Percentiles rank a stretch among this genome's conserved stretches.
These are phyloP conservation scores for Harlomillsia oculata DNA, from an alignment of 1,140 invertebrate species.

Conservation along the genomic window DNA sequence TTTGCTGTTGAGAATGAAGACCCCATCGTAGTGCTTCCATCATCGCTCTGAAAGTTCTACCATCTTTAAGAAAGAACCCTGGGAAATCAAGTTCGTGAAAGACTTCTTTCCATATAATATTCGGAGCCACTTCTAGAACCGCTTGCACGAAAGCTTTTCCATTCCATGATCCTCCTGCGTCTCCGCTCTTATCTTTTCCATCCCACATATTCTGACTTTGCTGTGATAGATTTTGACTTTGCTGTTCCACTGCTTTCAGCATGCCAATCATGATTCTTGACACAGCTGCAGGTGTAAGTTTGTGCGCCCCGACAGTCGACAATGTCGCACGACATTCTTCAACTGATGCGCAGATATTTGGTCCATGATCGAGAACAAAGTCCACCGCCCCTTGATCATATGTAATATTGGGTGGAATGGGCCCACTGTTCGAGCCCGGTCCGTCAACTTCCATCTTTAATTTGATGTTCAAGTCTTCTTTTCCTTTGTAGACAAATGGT, in stretches of 20 bases:
- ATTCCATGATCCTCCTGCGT: conserved; percentile 65
- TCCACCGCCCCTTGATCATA: conserved; percentile 45
- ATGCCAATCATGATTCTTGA: conserved; percentile 77
- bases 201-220: conserved; percentile 44
- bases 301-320: conserved; percentile 47
- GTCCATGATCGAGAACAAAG: conserved; percentile 80
- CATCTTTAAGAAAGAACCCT: conserved; percentile 78
- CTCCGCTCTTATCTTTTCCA: conserved; percentile 34
- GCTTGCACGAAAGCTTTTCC: conserved; percentile 83
- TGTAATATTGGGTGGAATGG: conserved; percentile 12
- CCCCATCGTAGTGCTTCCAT: conserved; percentile 69
- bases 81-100: conserved; percentile 79
- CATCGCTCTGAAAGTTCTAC: conserved; percentile 68
- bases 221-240: conserved; percentile 48
- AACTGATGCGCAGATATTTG: conserved; percentile 69
- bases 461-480: not conserved
- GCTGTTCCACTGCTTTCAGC: conserved; percentile 64
- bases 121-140: conserved; percentile 75
- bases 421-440: not conserved
- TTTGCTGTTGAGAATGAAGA: conserved; percentile 57
- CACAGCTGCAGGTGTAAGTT: conserved; percentile 64
- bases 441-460: conserved; percentile 14
- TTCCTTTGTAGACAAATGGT: conserved; percentile 13
- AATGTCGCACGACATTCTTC: conserved; percentile 82
- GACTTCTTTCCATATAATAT: conserved; percentile 84